Base-by-base conservation (phyloP, 2,888 invertebrate species). In the Alsophila aescularia region DNA sequence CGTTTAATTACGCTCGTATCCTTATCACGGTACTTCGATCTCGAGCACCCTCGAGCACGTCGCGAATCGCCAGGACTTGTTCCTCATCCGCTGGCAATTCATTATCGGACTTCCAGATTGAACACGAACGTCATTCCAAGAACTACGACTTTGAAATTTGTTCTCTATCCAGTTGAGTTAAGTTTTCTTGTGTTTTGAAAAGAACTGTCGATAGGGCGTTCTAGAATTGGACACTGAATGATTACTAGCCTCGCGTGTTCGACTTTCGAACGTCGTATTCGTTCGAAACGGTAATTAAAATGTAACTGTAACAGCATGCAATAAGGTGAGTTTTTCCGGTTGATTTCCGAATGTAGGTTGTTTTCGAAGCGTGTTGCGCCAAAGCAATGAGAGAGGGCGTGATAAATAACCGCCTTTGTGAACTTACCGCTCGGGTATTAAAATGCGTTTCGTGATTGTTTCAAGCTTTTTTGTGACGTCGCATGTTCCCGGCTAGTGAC, bases 301-400 rank as follows among this genome's bases (percentile, higher is more conserved):
- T 73, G 68, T 70, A 70, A 73, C 82, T 81, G 68, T 88, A 83
- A 60, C 3, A 0, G 15, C 47, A 40, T 5, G 56, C 0, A 12
- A 62, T 86, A 86, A 78, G 77, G 83, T 84, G 60, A 69, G 53
- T 73, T 80, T 84, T 88, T 16, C 64, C 53, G 44, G 60, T 65
- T 54, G 18, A 32, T 7, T 12, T 18, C 50, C 48, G 66, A 70
- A 63, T 81, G 79, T 85, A 78, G 73, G 87, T 84, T 86, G 83
- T 87, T 88, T 81, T 83, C 72, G 73, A 76, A 79, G 70, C 75
- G 73, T 67, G 78, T 72, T 75, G 72, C 77, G 78, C 74, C 73
- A 81, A 87, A 85, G 90, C 90, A 90, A 90, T 89, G 90, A 88
- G 89, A 90, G 90, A 91, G 90, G 90, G 90, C 90, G 90, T 88